Base-by-base conservation (phyloP, 2,113 vertebrate genomes). In the Oceanites oceanicus region DNA sequence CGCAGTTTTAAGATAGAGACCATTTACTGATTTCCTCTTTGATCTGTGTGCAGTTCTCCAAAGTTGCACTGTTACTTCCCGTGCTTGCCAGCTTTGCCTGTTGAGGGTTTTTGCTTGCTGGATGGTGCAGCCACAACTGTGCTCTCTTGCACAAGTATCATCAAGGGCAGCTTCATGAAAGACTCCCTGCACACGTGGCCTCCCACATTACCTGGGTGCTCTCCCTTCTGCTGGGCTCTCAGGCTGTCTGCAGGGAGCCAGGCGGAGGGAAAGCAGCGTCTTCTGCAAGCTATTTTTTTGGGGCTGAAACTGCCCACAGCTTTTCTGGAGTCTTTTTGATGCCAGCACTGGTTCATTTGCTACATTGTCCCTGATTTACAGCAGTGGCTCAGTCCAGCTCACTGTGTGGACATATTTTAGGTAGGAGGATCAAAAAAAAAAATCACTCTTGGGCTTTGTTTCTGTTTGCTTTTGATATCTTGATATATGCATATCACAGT, bases 401-500 rank as follows among this genome's bases (percentile, higher is more conserved):
- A 50, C 50, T 74, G 56, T 27, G 27, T 73, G 65, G 72, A 84
- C 25, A 19, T 90, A 53, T 82, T 92, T 88, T 88, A 90, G 53
- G 79, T 90, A 63, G 91, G 91, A 92, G 63, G 88, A 74, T 72
- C 2, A 45, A n/a, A 70, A 78, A 76, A 45, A 83, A 49, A 78
- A 42, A 6, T 38, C 32, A 59, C 67, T 74, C 36, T 68, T 50
- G 30, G 45, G 36, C 68, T 94, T 91, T 91, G 83, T 94, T 94
- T 94, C 88, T 91, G 86, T 94, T 94, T 72, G 40, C 44, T 79
- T 88, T 72, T 82, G 67, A 5, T 92, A 70, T 68, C 66, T 86
- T 76, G 71, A 13, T 81, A 30, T 5, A 71, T 89, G 45, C 30
- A 7, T 82, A 11, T 73, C 65, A 38, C 61, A 62, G 61, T 17